Conservation (phyloP, 2,113 vertebrate genomes). For the Chitala chitala region DNA sequence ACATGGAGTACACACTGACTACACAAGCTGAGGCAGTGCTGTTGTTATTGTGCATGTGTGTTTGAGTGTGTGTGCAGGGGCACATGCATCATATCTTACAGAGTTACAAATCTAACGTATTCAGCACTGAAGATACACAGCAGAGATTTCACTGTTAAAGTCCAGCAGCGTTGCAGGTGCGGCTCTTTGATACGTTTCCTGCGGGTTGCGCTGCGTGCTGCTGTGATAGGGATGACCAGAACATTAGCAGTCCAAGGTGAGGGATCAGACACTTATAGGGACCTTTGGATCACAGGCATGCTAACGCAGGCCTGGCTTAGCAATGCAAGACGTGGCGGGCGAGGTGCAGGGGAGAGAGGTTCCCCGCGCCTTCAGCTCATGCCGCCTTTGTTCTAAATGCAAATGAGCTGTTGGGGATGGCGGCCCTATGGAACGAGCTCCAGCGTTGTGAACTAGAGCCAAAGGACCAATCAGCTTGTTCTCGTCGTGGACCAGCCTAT, state of each 20-base stretch:
- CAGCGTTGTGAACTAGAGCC: background rate
- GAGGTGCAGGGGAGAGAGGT: conserved; percentile 46
- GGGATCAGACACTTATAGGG: conserved; percentile 64
- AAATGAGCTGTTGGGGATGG: conserved; percentile 49
- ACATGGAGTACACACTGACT: no score
- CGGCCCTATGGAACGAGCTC: conserved; percentile 29
- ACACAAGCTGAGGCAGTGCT: no score
- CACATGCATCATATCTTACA: no score
- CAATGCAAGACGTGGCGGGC: conserved; percentile 70
- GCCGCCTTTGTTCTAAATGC: conserved; percentile 66
- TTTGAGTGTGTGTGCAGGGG: no score
- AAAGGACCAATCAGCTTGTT: background rate
- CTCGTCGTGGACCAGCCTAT: no score
- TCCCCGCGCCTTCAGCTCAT: conserved; percentile 57
- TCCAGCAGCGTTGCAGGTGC: no score
- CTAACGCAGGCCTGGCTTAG: conserved; percentile 72
- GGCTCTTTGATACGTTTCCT: no score
- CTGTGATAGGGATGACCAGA: conserved; percentile 33
- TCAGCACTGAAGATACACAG: no score
- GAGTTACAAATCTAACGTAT: no score
- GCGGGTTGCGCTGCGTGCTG: background rate
- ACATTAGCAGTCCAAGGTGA: conserved; percentile 56
- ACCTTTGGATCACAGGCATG: conserved; percentile 72
- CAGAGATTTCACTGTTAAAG: no score
- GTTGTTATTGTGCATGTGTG: no score